A percentile compares a stretch with the other conserved stretches of the same genome.
Conservation (phyloP, 2,113 vertebrate species). For the Enhydra lutris region DNA sequence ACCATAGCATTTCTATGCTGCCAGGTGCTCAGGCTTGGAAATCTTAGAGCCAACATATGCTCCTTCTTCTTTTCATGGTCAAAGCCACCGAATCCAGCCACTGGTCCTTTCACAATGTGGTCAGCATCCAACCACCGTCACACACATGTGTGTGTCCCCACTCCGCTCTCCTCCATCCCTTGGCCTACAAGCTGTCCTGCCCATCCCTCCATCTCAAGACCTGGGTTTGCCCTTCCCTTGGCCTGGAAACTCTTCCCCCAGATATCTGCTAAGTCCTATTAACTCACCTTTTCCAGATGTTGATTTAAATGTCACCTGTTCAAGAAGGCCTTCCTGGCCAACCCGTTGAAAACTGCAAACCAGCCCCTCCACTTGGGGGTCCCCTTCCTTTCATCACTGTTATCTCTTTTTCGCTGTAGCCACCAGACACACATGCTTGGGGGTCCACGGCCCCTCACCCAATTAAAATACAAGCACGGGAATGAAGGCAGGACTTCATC, state of each 20-base stretch:
- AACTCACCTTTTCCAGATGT: neutral
- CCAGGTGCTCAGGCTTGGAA: no score
- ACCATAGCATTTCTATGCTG: neutral
- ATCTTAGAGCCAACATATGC: neutral
- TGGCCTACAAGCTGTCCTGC: neutral
- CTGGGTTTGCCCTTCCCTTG: neutral
- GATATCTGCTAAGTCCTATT: neutral
- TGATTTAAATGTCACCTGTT: neutral
- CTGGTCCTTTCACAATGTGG: no score
- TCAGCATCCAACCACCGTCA: neutral
- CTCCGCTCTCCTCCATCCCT: neutral
- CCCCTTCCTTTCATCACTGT: neutral
- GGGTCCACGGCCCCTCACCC: neutral
- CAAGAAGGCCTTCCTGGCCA: neutral
- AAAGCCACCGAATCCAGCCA: neutral
- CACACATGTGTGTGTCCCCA: neutral
- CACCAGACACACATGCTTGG: neutral
- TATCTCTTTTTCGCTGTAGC: neutral
- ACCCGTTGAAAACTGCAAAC: neutral
- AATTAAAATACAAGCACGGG: neutral
- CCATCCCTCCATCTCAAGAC: neutral
- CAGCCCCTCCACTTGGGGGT: fast-evolving
- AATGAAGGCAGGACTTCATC: neutral
- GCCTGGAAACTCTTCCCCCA: neutral
- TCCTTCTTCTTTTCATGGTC: neutral